Percentiles rank a stretch among this genome's conserved stretches.
These are phyloP conservation scores for Dermatophagoides farinae DNA, from an alignment of 1,140 invertebrate genomes.

Conservation along the genomic window DNA sequence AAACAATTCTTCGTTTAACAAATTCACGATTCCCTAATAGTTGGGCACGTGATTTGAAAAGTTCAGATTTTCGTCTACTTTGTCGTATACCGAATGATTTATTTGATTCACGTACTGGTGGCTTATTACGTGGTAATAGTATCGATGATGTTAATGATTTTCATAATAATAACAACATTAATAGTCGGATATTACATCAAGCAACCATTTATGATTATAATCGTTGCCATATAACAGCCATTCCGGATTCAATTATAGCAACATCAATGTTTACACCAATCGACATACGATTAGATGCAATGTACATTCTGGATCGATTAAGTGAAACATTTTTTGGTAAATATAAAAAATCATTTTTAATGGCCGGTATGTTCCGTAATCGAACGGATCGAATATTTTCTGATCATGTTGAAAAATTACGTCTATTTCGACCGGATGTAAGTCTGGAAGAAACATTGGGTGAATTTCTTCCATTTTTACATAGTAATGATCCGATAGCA, in stretches of 20 bases:
- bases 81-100: background rate
- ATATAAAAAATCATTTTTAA: conserved; percentile 3
- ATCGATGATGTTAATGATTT: background rate
- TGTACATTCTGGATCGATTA: conserved; percentile 2
- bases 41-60: conserved; percentile 7
- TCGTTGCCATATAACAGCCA: conserved; percentile 11
- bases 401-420: conserved; percentile 1
- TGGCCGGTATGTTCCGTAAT: conserved; percentile 15
- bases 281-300: background rate
- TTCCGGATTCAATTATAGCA: conserved; percentile 10
- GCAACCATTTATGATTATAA: conserved; percentile 9
- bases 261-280: background rate
- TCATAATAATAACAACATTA: background rate
- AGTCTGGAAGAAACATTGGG: conserved; percentile 8
- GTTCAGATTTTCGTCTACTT: conserved; percentile 3
- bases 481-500: conserved; percentile 8
- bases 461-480: conserved; percentile 3
- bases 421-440: conserved; percentile 2
- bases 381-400: conserved; percentile 13
- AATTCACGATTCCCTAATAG: background rate
- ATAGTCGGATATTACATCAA: background rate
- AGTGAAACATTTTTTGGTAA: conserved; percentile 5
- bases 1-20: conserved; percentile 7
- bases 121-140: background rate
- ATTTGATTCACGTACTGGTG: background rate